phyloP scores from a whole-genome alignment of 2,888 invertebrate genomes.

The Acrobasis repandana region DNA sequence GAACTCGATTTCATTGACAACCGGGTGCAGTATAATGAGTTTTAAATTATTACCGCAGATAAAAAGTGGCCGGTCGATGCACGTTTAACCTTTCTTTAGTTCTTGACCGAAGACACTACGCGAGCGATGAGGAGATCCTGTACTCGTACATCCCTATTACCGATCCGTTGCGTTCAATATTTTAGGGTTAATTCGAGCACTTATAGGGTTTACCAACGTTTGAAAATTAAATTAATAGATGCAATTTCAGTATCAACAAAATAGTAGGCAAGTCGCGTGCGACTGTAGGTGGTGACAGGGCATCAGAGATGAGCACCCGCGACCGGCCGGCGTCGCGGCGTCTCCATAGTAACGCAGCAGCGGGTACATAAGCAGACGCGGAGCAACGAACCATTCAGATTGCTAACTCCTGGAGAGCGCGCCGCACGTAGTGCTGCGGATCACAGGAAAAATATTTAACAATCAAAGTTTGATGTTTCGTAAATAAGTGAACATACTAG shows the following conservation, averaged over 20 bases:
- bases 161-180: conserved; percentile 5
- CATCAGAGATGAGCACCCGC: conserved; percentile 45
- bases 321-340: conserved; percentile 63
- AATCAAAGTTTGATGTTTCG: conserved; percentile 74
- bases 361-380: conserved; percentile 66
- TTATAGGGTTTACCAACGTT: neutral
- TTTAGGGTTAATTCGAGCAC: neutral
- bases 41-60: conserved; percentile 80
- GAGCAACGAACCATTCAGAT: conserved; percentile 59
- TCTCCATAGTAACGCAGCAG: conserved; percentile 70
- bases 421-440: conserved; percentile 79
- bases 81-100: conserved; percentile 71
- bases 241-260: conserved; percentile 30
- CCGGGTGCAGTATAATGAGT: conserved; percentile 77
- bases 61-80: conserved; percentile 70
- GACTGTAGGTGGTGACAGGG: conserved; percentile 30
- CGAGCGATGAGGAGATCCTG: conserved; percentile 37
- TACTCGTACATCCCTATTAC: conserved; percentile 32
- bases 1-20: conserved; percentile 81
- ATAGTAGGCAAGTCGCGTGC: conserved; percentile 34
- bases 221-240: conserved; percentile 17
- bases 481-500: conserved; percentile 78
- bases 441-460: conserved; percentile 58
- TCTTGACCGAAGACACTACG: conserved; percentile 59
- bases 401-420: conserved; percentile 75